These are phyloP conservation scores for Carlito syrichta DNA, from an alignment of 2,113 vertebrate genomes.

Conservation along the genomic window DNA sequence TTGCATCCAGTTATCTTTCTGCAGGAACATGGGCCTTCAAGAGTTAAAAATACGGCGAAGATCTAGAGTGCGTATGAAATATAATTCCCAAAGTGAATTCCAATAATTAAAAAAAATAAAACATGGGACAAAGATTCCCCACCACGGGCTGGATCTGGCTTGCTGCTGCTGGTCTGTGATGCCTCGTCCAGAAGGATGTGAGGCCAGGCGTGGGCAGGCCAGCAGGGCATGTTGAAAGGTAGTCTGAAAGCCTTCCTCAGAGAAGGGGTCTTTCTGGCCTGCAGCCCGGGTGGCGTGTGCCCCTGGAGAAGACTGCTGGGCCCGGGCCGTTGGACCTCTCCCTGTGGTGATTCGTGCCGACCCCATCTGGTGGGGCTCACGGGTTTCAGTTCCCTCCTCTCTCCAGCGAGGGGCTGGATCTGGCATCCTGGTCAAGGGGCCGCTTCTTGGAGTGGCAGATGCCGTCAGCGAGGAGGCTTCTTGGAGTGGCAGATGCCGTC, in stretches of 20 bases:
- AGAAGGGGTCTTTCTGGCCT: not conserved
- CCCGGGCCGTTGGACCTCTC: accelerated
- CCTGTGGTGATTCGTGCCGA: not conserved
- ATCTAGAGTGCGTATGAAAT: not conserved
- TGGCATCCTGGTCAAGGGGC: no score
- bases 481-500: not conserved
- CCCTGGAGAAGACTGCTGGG: not conserved
- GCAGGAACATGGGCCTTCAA: not conserved
- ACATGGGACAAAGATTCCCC: not conserved
- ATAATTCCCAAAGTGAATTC: not conserved
- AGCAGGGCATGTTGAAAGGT: not conserved
- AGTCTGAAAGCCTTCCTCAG: not conserved
- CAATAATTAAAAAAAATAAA: not conserved
- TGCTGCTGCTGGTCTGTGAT: accelerated
- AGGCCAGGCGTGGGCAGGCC: accelerated
- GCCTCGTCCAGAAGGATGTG: not conserved
- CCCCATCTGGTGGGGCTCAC: accelerated
- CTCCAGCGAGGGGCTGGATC: not conserved
- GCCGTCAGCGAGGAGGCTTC: no score
- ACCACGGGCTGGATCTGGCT: not conserved
- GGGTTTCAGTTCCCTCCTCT: not conserved
- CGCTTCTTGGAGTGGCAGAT: not conserved
- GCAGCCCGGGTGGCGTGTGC: accelerated
- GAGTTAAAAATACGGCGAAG: not conserved
- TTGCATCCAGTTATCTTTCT: not conserved